A percentile compares a stretch with the other conserved stretches of the same genome.
These are phyloP conservation scores for Drosophila nigromelanica DNA, from an alignment of 1,140 invertebrate genomes.

Conservation along the genomic window DNA sequence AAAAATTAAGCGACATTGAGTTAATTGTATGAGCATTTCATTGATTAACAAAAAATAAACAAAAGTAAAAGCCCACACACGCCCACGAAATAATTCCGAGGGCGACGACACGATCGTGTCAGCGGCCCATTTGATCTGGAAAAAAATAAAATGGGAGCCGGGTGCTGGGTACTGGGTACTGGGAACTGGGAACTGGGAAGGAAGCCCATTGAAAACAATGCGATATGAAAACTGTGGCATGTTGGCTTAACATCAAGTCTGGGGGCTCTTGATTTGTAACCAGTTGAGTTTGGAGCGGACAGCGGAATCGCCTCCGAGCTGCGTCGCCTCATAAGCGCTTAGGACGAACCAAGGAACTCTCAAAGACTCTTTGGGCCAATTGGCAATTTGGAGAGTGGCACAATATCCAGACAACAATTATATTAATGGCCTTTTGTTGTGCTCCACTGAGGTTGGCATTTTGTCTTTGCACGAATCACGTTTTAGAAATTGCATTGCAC, in stretches of 20 bases:
- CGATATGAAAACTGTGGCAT: constrained; percentile 54
- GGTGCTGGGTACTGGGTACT: neutral
- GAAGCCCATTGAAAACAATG: constrained; percentile 33
- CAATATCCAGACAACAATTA: constrained; percentile 73
- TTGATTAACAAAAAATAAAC: constrained; percentile 39
- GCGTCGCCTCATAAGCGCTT: constrained; percentile 59
- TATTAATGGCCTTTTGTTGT: constrained; percentile 74
- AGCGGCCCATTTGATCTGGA: constrained; percentile 69
- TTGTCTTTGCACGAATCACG: constrained; percentile 78
- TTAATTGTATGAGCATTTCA: constrained; percentile 49
- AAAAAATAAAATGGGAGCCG: constrained; percentile 21
- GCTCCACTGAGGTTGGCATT: constrained; percentile 50
- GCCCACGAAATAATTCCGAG: constrained; percentile 35
- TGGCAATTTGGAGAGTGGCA: constrained; percentile 47
- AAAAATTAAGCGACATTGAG: constrained; percentile 60
- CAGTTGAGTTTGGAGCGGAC: constrained; percentile 7
- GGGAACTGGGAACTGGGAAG: constrained; percentile 14
- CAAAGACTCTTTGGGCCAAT: constrained; percentile 17
- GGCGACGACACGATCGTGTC: constrained; percentile 64
- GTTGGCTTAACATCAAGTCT: constrained; percentile 53
- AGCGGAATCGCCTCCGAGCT: constrained; percentile 37
- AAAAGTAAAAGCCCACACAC: constrained; percentile 59
- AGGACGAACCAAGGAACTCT: constrained; percentile 43
- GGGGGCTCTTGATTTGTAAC: constrained; percentile 18
- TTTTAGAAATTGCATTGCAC: constrained; percentile 77